Percentiles rank a stretch among this genome's conserved stretches.
These are phyloP conservation scores for Hippolais icterina DNA, from an alignment of 2,113 vertebrate genomes.

Conservation along the genomic window DNA sequence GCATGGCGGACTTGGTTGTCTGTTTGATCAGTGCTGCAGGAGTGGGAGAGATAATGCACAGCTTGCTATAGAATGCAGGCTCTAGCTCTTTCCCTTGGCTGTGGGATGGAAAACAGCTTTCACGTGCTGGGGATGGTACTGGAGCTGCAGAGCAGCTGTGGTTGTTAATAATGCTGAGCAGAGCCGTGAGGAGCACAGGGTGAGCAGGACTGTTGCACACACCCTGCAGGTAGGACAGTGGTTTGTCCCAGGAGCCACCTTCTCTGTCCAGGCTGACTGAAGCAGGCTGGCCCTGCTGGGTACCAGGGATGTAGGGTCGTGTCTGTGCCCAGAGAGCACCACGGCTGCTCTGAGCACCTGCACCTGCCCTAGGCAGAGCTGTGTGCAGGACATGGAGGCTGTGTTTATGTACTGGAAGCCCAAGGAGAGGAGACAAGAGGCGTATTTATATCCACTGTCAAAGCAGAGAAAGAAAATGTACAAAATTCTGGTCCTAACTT, in stretches of 20 bases:
- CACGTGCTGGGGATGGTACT: accelerated
- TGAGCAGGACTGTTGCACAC: background rate
- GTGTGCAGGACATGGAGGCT: background rate
- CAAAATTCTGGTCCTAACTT: background rate
- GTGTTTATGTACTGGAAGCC: background rate
- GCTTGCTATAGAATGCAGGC: accelerated
- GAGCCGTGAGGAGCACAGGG: background rate
- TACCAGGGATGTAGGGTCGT: accelerated
- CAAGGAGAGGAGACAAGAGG: background rate
- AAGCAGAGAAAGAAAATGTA: background rate
- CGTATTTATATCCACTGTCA: background rate
- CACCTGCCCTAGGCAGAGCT: background rate
- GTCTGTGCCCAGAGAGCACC: background rate
- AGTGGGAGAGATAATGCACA: background rate
- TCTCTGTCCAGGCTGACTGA: too few species aligned
- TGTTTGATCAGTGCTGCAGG: background rate
- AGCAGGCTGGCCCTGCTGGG: accelerated
- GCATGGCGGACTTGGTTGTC: background rate
- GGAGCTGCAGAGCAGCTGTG: background rate
- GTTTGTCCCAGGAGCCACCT: background rate
- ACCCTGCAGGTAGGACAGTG: too few species aligned
- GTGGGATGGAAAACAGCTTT: background rate
- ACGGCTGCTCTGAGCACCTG: accelerated
- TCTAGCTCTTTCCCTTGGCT: background rate
- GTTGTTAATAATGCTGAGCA: background rate